A percentile compares a stretch with the other conserved stretches of the same genome.
phyloP scores from a whole-genome alignment of 2,113 vertebrate species.

The Phoenicopterus ruber region DNA sequence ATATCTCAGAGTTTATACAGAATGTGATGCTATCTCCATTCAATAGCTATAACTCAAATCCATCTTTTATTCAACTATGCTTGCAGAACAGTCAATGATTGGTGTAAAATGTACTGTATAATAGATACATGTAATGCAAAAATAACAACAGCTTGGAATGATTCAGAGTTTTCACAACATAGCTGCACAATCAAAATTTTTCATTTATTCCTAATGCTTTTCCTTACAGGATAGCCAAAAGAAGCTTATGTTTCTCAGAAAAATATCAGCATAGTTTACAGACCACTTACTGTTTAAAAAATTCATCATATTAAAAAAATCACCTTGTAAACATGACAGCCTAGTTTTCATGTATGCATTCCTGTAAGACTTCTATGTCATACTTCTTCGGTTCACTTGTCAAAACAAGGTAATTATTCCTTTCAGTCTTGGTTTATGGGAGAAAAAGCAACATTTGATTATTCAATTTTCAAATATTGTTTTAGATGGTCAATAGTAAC shows the following conservation, averaged over 20 bases:
- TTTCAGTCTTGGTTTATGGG: conserved; percentile 11
- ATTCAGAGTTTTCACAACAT: not conserved
- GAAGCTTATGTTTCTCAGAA: not conserved
- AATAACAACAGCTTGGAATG: not conserved
- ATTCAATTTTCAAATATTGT: not conserved
- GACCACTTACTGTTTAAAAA: conserved; percentile 21
- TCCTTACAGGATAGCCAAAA: not conserved
- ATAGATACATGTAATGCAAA: not conserved
- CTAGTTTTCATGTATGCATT: conserved; percentile 37
- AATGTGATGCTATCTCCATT: not conserved
- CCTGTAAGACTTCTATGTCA: conserved; percentile 39
- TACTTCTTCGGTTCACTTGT: conserved; percentile 43
- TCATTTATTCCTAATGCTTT: not conserved
- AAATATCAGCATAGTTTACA: not conserved
- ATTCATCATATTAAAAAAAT: conserved; percentile 48
- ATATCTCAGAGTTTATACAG: not conserved
- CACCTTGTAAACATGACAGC: conserved; percentile 65
- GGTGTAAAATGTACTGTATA: not conserved
- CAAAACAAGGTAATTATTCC: conserved; percentile 66
- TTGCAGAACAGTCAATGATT: not conserved
- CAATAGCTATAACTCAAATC: not conserved
- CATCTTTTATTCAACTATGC: not conserved
- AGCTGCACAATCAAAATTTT: not conserved
- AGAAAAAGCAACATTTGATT: not conserved
- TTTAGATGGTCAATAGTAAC: conserved; percentile 6